Conservation (phyloP, 1,140 invertebrate genomes). For the Babylonia areolata region DNA sequence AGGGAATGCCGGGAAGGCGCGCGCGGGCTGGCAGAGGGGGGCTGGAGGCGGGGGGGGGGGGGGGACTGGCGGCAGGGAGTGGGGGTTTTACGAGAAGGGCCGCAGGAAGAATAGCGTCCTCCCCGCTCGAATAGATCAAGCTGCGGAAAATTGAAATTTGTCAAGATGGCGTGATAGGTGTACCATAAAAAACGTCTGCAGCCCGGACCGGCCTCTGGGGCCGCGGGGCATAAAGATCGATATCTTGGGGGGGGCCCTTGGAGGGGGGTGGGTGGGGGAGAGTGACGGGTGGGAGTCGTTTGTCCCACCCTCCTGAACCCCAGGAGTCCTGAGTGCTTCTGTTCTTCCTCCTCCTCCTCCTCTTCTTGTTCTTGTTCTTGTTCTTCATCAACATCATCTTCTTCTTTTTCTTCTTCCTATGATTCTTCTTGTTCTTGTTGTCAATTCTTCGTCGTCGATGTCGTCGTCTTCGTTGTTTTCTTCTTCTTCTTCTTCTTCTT, state of each 20-base stretch:
- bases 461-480: too few species aligned
- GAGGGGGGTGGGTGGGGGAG: too few species aligned
- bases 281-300: too few species aligned
- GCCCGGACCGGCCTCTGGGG: not conserved
- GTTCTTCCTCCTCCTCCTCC: too few species aligned
- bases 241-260: not conserved
- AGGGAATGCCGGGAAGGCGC: slow-evolving; percentile 35
- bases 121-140: slow-evolving; percentile 38
- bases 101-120: slow-evolving; percentile 36
- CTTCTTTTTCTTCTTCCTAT: too few species aligned
- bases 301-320: too few species aligned
- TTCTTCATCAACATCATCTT: too few species aligned
- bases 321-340: too few species aligned
- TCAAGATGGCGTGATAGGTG: slow-evolving; percentile 43
- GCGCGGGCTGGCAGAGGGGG: not conserved
- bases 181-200: slow-evolving; percentile 32
- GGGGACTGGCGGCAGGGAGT: not conserved
- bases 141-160: slow-evolving; percentile 43
- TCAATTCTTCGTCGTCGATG: too few species aligned
- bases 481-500: too few species aligned
- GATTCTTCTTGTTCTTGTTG: too few species aligned
- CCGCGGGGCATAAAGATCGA: slow-evolving; percentile 29
- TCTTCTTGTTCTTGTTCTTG: too few species aligned
- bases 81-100: slow-evolving; percentile 24
- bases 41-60: not conserved